A percentile compares a stretch with the other conserved stretches of the same genome.
phyloP scores from a whole-genome alignment of 2,797 vertebrate species.

The Agapornis canus region DNA sequence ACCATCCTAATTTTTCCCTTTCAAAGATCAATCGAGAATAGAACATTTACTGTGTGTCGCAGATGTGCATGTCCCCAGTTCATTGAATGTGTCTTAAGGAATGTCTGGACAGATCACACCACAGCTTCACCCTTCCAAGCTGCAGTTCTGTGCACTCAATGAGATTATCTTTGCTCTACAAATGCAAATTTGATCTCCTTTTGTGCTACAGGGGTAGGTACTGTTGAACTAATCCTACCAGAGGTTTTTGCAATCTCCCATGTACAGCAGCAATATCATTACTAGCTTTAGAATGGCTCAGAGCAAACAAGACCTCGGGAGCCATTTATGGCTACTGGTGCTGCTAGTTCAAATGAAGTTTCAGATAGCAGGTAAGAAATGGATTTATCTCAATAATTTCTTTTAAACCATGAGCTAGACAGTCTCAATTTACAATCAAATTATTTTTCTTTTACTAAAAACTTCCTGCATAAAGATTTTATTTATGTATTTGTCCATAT shows the following conservation, averaged over 20 bases:
- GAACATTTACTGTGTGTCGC: not conserved
- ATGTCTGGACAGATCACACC: not conserved
- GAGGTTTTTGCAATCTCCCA: not conserved
- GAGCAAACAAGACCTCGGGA: not conserved
- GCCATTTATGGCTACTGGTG: not conserved
- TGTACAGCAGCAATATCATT: not conserved
- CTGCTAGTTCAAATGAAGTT: not conserved
- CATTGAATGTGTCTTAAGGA: not conserved
- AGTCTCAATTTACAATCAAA: not conserved
- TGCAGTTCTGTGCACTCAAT: not conserved
- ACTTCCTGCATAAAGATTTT: not conserved
- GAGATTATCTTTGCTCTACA: not conserved
- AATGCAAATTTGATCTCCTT: not conserved
- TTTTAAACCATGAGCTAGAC: not conserved
- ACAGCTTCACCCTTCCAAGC: not conserved
- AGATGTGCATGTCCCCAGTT: not conserved
- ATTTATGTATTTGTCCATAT: not conserved
- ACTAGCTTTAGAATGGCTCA: not conserved
- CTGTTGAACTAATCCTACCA: not conserved
- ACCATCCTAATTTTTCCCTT: not conserved
- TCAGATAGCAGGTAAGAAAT: not conserved
- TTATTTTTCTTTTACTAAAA: not conserved
- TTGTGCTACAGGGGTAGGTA: not conserved
- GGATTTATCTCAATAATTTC: not conserved
- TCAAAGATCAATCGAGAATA: not conserved